Base-by-base conservation (phyloP, 2,797 vertebrate species). In the Neostethus bicornis region DNA sequence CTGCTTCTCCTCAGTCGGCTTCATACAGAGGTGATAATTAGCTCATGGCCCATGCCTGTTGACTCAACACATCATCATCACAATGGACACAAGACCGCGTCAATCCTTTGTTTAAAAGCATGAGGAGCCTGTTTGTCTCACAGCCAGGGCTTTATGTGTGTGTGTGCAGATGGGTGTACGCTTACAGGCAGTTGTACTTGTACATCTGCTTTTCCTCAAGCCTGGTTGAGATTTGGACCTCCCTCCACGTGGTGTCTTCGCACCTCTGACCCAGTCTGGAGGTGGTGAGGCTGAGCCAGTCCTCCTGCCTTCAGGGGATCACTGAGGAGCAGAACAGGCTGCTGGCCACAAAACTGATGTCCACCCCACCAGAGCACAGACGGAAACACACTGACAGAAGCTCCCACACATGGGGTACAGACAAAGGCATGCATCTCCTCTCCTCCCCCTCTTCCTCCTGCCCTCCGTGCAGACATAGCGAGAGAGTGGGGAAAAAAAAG, bases 21-120 rank as follows among this genome's bases (percentile, higher is more conserved):
- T 79, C 81, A 79, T 74, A 77, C 62, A 66, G 84, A 86, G 84
- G 86, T 82, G 84, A 84, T 87, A 86, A 87, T 88, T 82, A 85
- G 70, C 64, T 76, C 79, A 79, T 66, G 69, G 70, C 80, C 71
- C 57, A 73, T 25, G 49, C 66, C 21, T 66, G 47, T 70, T 75
- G 69, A 85, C 73, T 73, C 73, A 66, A 61, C 66, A 51, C 63
- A 20, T 69, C 76, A 57, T 11, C 51, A 42, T 43, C 34, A 55
- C 64, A 68, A 71, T 51, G 66, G 70, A 77, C 61, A 63, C 58
- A 8, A 14, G 4, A 38, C 49, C 55, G 65, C 25, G 42, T 60
- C 68, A 23, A 20, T 35, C 47, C 51, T 70, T 68, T 76, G 73
- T 79, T 75, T 67, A 42, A 70, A 74, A 51, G 60, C 73, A 84